phyloP scores from a whole-genome alignment of 2,113 vertebrate genomes.

The Bos javanicus region DNA sequence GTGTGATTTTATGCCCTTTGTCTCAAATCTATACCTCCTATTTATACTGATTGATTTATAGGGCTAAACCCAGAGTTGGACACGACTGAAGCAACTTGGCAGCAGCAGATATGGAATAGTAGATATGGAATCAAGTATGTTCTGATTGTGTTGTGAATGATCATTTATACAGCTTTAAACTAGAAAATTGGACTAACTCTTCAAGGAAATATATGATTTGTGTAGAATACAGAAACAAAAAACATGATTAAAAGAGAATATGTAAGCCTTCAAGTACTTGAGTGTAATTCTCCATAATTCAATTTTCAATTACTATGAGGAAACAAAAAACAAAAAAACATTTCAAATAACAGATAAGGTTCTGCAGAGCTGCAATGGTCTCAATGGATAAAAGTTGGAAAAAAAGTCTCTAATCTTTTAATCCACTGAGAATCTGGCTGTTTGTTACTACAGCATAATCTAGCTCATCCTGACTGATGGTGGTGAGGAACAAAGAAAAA shows the following conservation, averaged over 20 bases:
- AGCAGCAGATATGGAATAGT: background rate
- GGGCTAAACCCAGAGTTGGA: background rate
- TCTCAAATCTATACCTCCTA: background rate
- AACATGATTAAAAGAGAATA: background rate
- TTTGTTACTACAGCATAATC: background rate
- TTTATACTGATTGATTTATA: background rate
- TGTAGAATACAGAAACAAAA: background rate
- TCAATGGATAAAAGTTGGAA: background rate
- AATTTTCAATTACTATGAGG: background rate
- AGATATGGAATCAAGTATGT: background rate
- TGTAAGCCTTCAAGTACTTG: background rate
- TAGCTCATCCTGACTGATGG: background rate
- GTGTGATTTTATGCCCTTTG: background rate
- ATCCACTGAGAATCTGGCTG: background rate
- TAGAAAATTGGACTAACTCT: background rate
- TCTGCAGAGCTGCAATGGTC: background rate
- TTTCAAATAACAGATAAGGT: background rate
- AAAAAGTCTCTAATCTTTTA: background rate
- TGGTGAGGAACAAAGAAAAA: no score
- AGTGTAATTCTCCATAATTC: background rate
- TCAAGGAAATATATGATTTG: background rate
- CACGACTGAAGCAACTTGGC: background rate
- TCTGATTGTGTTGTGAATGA: background rate
- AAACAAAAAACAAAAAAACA: background rate
- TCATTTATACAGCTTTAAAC: background rate